Evolutionary conservation across 2,888 invertebrate genomes (phyloP).

Genomic region (Cryptocephalus moraei): DNA sequence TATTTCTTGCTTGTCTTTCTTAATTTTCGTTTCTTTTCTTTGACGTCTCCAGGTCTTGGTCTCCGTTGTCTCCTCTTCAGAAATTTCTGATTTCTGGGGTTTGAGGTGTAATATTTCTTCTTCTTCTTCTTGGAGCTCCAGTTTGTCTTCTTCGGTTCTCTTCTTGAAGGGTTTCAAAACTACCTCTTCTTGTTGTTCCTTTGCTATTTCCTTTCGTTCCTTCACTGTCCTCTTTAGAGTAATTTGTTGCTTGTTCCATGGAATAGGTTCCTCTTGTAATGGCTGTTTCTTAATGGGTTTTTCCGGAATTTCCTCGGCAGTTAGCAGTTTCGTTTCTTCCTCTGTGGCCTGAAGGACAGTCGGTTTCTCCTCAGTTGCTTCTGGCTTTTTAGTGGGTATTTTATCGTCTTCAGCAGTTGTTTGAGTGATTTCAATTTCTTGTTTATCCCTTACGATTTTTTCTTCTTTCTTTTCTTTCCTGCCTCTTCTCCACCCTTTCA

Average conservation of each 20-base stretch:
- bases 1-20: conserved; percentile 7
- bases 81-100: no score
- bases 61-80: background rate
- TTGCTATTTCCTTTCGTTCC: conserved; percentile 33
- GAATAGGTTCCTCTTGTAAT: conserved; percentile 17
- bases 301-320: conserved; percentile 1
- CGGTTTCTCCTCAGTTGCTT: no score
- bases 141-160: background rate
- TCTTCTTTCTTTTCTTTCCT: conserved; percentile 11
- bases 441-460: background rate
- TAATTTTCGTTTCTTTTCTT: background rate
- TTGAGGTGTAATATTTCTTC: background rate
- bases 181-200: conserved; percentile 18
- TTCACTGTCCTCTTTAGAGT: conserved; percentile 38
- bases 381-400: background rate
- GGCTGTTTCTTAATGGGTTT: conserved; percentile 13
- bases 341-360: no score
- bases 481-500: background rate
- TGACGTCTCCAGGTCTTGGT: background rate
- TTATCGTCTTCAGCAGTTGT: background rate
- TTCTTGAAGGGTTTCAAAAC: conserved; percentile 11
- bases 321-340: conserved; percentile 11
- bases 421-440: background rate
- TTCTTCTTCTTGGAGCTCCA: background rate
- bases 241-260: conserved; percentile 57